phyloP scores from a whole-genome alignment of 2,888 invertebrate species.

The Tethea ocularis region DNA sequence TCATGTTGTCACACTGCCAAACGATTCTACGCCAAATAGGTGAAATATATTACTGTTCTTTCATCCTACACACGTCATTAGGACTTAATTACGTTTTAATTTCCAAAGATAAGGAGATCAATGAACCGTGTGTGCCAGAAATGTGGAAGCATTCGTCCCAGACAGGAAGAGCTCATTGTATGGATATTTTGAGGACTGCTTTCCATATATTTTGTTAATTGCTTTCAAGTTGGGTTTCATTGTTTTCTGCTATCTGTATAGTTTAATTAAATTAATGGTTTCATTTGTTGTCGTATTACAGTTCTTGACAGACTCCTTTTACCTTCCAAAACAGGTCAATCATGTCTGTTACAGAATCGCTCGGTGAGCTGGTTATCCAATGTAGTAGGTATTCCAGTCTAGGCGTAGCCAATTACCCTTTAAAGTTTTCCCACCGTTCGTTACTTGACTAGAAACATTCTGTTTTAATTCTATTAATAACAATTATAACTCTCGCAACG shows the following conservation, averaged over 20 bases:
- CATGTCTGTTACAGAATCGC: not conserved
- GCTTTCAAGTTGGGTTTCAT: not conserved
- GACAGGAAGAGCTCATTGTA: not conserved
- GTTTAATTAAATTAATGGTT: not conserved
- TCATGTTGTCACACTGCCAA: constrained; percentile 2
- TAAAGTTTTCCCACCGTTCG: not conserved
- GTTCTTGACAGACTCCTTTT: not conserved
- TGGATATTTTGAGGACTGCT: not conserved
- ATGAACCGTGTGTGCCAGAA: not conserved
- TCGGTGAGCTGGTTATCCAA: not conserved
- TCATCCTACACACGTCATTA: constrained; percentile 1
- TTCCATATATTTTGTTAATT: not conserved
- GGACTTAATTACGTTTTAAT: constrained; percentile 4
- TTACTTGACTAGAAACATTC: not conserved
- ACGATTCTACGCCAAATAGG: constrained; percentile 7
- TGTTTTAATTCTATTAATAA: not conserved
- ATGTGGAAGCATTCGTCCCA: not conserved
- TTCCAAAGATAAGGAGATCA: constrained; percentile 1
- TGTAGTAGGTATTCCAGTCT: not conserved
- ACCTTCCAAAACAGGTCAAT: not conserved
- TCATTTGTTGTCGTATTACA: not conserved
- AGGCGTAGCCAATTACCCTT: not conserved
- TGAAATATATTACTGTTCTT: not conserved
- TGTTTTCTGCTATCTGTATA: too few species aligned
- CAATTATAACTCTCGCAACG: not conserved